Conservation (phyloP, 2,797 vertebrate species). For the Cuculus canorus region DNA sequence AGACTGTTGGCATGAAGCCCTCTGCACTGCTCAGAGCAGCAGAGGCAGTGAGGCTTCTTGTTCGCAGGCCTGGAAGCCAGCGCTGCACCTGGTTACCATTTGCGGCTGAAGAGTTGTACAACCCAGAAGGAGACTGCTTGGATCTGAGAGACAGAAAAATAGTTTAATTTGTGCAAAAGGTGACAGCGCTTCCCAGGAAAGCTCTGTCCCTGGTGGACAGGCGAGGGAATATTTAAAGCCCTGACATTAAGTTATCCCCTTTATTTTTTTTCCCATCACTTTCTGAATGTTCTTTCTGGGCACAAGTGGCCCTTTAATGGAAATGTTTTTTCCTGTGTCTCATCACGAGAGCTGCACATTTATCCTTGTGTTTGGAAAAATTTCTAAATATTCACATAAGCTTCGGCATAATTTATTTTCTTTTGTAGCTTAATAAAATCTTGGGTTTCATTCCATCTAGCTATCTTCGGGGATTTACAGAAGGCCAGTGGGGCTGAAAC, state of each 20-base stretch:
- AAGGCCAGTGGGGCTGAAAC: background rate
- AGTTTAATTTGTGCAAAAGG: background rate
- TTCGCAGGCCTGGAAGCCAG: background rate
- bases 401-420: slow-evolving; percentile 60
- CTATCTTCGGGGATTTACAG: slow-evolving; percentile 50
- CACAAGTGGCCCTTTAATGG: slow-evolving; percentile 40
- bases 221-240: background rate
- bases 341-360: slow-evolving; percentile 40
- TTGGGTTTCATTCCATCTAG: slow-evolving; percentile 23
- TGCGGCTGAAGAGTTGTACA: background rate
- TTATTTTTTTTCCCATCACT: background rate
- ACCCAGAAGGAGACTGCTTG: background rate
- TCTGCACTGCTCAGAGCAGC: rapidly evolving
- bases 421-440: slow-evolving; percentile 52
- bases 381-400: slow-evolving; percentile 60
- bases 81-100: background rate
- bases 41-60: background rate
- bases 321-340: slow-evolving; percentile 63
- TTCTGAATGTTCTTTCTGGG: slow-evolving; percentile 31
- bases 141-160: background rate
- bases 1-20: rapidly evolving
- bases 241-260: background rate
- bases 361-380: slow-evolving; percentile 55
- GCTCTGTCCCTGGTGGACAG: background rate
- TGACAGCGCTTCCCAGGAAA: background rate